phyloP scores from a whole-genome alignment of 2,113 vertebrate species.

The Miniopterus natalensis region DNA sequence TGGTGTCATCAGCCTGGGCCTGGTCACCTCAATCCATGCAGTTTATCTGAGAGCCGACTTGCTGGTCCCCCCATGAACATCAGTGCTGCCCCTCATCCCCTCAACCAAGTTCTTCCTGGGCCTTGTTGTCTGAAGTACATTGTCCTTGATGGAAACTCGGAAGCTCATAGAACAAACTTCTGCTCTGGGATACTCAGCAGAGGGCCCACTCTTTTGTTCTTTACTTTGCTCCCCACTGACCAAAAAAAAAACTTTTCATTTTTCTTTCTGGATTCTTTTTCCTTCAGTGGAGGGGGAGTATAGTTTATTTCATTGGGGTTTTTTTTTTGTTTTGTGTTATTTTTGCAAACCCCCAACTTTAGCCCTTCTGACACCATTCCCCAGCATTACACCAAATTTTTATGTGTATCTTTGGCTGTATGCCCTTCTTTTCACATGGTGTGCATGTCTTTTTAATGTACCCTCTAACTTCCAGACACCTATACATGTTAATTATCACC shows the following conservation, averaged over 20 bases:
- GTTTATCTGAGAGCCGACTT: neutral
- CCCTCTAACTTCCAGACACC: conserved; percentile 35
- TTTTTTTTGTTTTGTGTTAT: neutral
- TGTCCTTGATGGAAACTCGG: neutral
- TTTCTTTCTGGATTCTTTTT: neutral
- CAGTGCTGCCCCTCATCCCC: neutral
- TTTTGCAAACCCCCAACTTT: neutral
- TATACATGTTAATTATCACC: conserved; percentile 53
- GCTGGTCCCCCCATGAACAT: neutral
- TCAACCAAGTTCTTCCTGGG: rapidly evolving
- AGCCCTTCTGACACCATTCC: neutral
- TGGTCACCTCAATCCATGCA: neutral
- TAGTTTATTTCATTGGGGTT: neutral
- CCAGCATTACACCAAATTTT: neutral
- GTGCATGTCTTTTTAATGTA: neutral
- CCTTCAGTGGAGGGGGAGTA: neutral
- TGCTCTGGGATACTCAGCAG: neutral
- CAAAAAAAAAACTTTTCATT: neutral
- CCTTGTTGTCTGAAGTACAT: neutral
- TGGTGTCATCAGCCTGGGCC: neutral
- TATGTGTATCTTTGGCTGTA: neutral
- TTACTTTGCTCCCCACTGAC: neutral
- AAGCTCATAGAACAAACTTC: neutral
- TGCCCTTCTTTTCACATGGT: neutral
- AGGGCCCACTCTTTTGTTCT: neutral